Evolutionary conservation across 2,888 invertebrate genomes (phyloP).

Genomic region (Coenonympha arcania): DNA sequence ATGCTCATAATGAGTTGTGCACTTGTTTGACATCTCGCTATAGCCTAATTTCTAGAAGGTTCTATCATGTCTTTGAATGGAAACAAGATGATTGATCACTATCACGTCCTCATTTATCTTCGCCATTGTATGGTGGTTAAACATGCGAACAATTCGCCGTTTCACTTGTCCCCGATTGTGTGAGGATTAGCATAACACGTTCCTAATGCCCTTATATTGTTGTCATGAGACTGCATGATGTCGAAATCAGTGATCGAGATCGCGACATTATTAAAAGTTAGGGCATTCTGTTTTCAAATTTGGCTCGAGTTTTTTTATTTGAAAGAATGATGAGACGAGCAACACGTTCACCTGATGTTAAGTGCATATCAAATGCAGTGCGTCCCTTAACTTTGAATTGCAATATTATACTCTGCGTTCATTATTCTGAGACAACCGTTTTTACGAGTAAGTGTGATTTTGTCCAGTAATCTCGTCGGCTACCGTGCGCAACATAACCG

Average conservation of each 20-base stretch:
- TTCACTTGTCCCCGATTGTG: slow-evolving; percentile 40
- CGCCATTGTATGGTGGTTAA: slow-evolving; percentile 16
- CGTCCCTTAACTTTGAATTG: too few relatives aligned
- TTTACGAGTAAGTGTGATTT: too few relatives aligned
- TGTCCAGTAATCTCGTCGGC: too few relatives aligned
- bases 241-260: slow-evolving; percentile 12
- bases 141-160: slow-evolving; percentile 31
- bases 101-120: slow-evolving; percentile 20
- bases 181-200: slow-evolving; percentile 50
- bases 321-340: too few relatives aligned
- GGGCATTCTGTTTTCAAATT: background rate
- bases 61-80: background rate
- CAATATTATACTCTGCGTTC: too few relatives aligned
- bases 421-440: too few relatives aligned
- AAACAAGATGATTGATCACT: slow-evolving; percentile 18
- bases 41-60: slow-evolving; percentile 5
- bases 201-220: slow-evolving; percentile 17
- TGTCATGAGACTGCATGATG: background rate
- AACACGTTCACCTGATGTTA: too few relatives aligned
- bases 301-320: too few relatives aligned
- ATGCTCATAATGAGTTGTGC: background rate
- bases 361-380: too few relatives aligned
- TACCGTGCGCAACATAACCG: too few relatives aligned
- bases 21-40: background rate
- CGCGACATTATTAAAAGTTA: background rate